Conservation (phyloP, 2,888 invertebrate genomes). For the Cheilosia grossa region DNA sequence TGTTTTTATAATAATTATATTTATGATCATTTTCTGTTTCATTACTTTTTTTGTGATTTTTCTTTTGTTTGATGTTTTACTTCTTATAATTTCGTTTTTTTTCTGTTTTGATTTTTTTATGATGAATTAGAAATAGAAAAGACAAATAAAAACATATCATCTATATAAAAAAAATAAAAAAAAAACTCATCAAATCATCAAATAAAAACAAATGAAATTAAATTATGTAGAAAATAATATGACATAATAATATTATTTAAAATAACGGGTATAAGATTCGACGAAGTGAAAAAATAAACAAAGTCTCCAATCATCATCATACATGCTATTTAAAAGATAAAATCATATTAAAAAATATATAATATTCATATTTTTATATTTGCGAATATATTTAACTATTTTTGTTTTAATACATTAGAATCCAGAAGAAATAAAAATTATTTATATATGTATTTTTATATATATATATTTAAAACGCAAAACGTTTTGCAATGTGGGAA, state of each 20-base stretch:
- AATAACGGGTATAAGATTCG: conserved; percentile 61
- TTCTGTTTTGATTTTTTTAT: conserved; percentile 21
- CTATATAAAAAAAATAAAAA: conserved; percentile 52
- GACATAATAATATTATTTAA: conserved; percentile 56
- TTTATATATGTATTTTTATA: conserved; percentile 21
- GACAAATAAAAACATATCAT: conserved; percentile 62
- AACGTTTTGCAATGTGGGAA: conserved; percentile 61
- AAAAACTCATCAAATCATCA: conserved; percentile 35
- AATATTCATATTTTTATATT: conserved; percentile 62
- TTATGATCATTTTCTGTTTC: conserved; percentile 66
- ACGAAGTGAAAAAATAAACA: conserved; percentile 57
- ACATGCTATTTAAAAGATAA: conserved; percentile 43
- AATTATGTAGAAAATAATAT: conserved; percentile 67
- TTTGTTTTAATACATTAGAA: conserved; percentile 50
- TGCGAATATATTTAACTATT: conserved; percentile 70
- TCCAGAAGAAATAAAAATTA: conserved; percentile 56
- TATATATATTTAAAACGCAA: conserved; percentile 51
- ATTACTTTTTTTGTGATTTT: conserved; percentile 60
- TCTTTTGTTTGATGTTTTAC: conserved; percentile 48
- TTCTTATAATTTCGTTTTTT: conserved; percentile 41
- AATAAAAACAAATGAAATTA: conserved; percentile 60
- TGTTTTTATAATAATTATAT: conserved; percentile 69
- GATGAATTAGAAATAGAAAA: conserved; percentile 58
- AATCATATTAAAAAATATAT: conserved; percentile 57
- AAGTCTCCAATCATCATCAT: conserved; percentile 67